A percentile compares a stretch with the other conserved stretches of the same genome.
Conservation (phyloP, 2,113 vertebrate genomes). For the Microtus pennsylvanicus region DNA sequence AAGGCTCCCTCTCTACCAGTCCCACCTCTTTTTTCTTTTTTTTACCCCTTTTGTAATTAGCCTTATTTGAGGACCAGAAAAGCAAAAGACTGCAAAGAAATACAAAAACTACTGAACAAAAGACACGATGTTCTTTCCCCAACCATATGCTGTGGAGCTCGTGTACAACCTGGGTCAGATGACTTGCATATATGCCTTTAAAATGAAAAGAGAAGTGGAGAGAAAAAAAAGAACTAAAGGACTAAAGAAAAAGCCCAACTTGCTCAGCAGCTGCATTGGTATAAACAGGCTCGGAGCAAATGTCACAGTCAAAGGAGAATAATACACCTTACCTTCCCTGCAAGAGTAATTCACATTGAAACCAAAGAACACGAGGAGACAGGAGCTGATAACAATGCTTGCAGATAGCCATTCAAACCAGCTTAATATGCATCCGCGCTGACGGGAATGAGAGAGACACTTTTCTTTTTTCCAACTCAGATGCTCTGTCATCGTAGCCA, state of each 20-base stretch:
- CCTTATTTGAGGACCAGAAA: conserved; percentile 90
- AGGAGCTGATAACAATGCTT: conserved; percentile 51
- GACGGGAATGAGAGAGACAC: conserved; percentile 18
- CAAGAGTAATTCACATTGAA: conserved; percentile 80
- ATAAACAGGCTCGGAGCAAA: conserved; percentile 80
- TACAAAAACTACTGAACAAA: conserved; percentile 89
- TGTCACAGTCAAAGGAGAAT: conserved; percentile 74
- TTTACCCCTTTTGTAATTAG: conserved; percentile 91
- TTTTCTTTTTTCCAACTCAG: neutral
- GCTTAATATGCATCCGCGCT: conserved; percentile 61
- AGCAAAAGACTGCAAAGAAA: conserved; percentile 89
- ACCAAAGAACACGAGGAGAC: conserved; percentile 76
- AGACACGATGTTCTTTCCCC: conserved; percentile 88
- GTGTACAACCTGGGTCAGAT: conserved; percentile 85
- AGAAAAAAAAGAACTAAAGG: neutral
- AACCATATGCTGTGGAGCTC: conserved; percentile 85
- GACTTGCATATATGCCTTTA: conserved; percentile 84
- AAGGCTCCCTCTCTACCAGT: conserved; percentile 90
- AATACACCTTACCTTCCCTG: conserved; percentile 78
- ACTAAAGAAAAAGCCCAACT: conserved; percentile 77
- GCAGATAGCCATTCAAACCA: conserved; percentile 60
- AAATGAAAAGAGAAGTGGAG: conserved; percentile 67
- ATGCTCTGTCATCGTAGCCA: neutral
- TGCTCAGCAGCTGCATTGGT: conserved; percentile 75
- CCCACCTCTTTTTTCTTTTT: conserved; percentile 87